Percentiles rank a stretch among this genome's conserved stretches.
Evolutionary conservation across 2,797 vertebrate genomes (phyloP).

Genomic region (Kryptolebias ocellatus): DNA sequence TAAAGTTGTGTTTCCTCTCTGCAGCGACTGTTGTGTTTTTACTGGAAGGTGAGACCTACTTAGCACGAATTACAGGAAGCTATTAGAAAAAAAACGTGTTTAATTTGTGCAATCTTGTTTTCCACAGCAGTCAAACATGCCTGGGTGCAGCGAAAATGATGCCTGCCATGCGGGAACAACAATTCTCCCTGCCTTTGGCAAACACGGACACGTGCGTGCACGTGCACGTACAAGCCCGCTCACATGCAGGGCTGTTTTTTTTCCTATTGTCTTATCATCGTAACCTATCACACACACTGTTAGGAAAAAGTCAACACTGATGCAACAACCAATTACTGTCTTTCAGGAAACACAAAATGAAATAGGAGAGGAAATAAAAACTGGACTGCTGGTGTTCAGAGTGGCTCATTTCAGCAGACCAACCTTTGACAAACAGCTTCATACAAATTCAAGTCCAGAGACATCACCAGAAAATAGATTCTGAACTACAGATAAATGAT

Average conservation of each 20-base stretch:
- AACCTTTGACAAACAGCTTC: slow-evolving; percentile 61
- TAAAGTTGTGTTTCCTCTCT: slow-evolving; percentile 62
- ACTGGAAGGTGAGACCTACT: slow-evolving; percentile 54
- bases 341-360: slow-evolving; percentile 69
- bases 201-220: slow-evolving; percentile 31
- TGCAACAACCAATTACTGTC: slow-evolving; percentile 63
- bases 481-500: too few relatives aligned
- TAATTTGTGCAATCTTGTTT: slow-evolving; percentile 33
- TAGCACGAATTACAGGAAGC: slow-evolving; percentile 20
- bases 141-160: slow-evolving; percentile 27
- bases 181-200: slow-evolving; percentile 44
- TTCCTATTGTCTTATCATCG: slow-evolving; percentile 43
- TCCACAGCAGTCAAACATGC: slow-evolving; percentile 50
- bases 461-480: background rate
- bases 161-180: slow-evolving; percentile 43
- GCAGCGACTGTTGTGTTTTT: slow-evolving; percentile 32
- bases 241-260: slow-evolving; percentile 17
- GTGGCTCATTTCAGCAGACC: slow-evolving; percentile 38
- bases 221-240: slow-evolving; percentile 9
- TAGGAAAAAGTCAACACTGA: slow-evolving; percentile 67
- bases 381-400: slow-evolving; percentile 9
- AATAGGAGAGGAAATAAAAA: slow-evolving; percentile 43
- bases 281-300: slow-evolving; percentile 53
- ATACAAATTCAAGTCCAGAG: slow-evolving; percentile 22
- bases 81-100: slow-evolving; percentile 10